A percentile compares a stretch with the other conserved stretches of the same genome.
These are phyloP conservation scores for Takifugu rubripes DNA, from an alignment of 2,797 vertebrate genomes.

Conservation along the genomic window DNA sequence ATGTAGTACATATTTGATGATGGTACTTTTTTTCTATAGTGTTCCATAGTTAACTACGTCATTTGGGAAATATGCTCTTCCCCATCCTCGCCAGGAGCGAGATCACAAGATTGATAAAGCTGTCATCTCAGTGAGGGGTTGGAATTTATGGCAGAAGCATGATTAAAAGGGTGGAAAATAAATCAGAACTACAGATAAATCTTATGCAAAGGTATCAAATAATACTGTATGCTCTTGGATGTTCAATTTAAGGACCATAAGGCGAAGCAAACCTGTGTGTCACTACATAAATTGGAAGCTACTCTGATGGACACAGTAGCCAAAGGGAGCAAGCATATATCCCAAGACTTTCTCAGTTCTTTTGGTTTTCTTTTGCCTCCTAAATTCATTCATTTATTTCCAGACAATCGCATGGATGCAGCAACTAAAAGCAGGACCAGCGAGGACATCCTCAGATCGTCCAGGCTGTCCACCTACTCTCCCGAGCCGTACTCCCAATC, in stretches of 20 bases:
- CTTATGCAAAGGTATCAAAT: too few relatives aligned
- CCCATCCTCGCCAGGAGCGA: neutral
- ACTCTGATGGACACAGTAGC: too few relatives aligned
- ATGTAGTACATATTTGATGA: conserved; percentile 21
- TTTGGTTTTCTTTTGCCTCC: neutral
- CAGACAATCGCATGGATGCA: conserved; percentile 68
- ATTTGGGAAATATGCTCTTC: conserved; percentile 5
- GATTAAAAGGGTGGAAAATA: neutral
- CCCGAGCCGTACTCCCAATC: conserved; percentile 88
- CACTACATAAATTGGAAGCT: too few relatives aligned
- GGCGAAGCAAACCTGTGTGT: too few relatives aligned
- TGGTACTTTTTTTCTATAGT: conserved; percentile 19
- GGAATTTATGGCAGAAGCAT: neutral
- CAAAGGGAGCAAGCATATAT: neutral
- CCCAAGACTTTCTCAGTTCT: neutral
- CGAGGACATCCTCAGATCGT: conserved; percentile 90
- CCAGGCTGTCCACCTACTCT: conserved; percentile 91
- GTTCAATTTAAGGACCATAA: too few relatives aligned
- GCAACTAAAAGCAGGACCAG: conserved; percentile 97
- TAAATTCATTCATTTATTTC: conserved; percentile 3
- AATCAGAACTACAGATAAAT: neutral
- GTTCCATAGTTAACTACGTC: conserved; percentile 7
- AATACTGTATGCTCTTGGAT: too few relatives aligned
- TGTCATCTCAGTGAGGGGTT: neutral
- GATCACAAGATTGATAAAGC: neutral